A percentile compares a stretch with the other conserved stretches of the same genome.
These are phyloP conservation scores for Drosophila nikananu DNA, from an alignment of 1,140 invertebrate genomes.

Conservation along the genomic window DNA sequence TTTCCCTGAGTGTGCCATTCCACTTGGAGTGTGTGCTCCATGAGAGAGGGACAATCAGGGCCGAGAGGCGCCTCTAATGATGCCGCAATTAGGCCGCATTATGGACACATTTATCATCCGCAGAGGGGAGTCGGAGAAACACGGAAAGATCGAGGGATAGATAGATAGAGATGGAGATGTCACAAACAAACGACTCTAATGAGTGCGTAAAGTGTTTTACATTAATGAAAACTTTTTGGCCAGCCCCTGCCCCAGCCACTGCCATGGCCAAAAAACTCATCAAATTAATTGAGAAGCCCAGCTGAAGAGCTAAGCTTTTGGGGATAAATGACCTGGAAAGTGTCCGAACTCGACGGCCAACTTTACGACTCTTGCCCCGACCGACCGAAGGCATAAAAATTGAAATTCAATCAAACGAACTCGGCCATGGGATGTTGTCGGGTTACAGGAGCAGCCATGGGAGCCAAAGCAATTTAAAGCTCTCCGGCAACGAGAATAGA, in stretches of 20 bases:
- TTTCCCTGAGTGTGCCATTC: constrained; percentile 26
- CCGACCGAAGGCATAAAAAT: constrained; percentile 39
- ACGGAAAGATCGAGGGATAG: constrained; percentile 1
- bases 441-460: constrained; percentile 12
- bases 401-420: constrained; percentile 55
- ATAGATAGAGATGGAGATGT: constrained; percentile 37
- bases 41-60: constrained; percentile 37
- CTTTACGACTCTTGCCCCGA: constrained; percentile 41
- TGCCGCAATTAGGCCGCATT: constrained; percentile 74
- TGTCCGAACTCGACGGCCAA: constrained; percentile 29
- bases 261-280: constrained; percentile 18
- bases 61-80: constrained; percentile 60
- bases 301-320: constrained; percentile 30
- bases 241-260: background rate
- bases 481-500: background rate
- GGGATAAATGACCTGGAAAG: constrained; percentile 51
- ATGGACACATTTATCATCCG: constrained; percentile 72
- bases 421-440: constrained; percentile 13
- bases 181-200: constrained; percentile 56
- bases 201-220: constrained; percentile 51
- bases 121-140: constrained; percentile 8
- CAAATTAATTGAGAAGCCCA: constrained; percentile 35
- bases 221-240: constrained; percentile 53
- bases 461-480: constrained; percentile 44
- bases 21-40: constrained; percentile 26